These are phyloP conservation scores for Acropora yongei DNA, from an alignment of 64 coral and sea anemone genomes.

Conservation along the genomic window DNA sequence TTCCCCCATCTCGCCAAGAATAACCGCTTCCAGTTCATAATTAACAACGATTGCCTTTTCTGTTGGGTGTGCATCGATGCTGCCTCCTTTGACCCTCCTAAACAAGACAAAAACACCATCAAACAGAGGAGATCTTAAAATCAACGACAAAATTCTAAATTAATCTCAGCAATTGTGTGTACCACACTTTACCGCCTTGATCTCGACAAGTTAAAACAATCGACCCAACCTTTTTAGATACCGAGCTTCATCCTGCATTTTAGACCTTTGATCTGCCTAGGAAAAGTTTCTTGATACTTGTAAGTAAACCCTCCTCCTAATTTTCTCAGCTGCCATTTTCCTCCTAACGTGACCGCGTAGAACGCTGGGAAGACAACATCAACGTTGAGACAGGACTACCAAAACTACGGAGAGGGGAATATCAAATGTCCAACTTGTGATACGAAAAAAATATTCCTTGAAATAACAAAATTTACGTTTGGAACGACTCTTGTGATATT, in stretches of 20 bases:
- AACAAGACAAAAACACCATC: not conserved
- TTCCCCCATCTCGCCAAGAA: constrained; percentile 98
- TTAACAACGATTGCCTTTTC: constrained; percentile 99
- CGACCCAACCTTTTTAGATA: constrained; percentile 7
- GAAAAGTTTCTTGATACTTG: not conserved
- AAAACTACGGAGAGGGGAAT: not conserved
- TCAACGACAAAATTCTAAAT: not conserved
- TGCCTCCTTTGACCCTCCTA: constrained; percentile 94
- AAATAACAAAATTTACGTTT: no score
- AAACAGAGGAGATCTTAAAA: not conserved
- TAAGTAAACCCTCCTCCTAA: not conserved
- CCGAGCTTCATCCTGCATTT: constrained; percentile 48
- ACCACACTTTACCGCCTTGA: not conserved
- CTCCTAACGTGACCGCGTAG: not conserved
- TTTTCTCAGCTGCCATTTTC: constrained; percentile 47
- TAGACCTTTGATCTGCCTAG: not conserved
- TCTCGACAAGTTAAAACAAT: not conserved
- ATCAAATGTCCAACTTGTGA: no score
- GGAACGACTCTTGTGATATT: no score
- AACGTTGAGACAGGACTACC: not conserved
- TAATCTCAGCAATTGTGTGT: not conserved
- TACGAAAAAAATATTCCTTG: no score
- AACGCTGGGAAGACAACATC: not conserved
- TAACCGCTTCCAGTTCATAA: constrained; percentile 99
- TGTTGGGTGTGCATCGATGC: constrained; percentile 97